Conservation (phyloP, 2,113 vertebrate species). For the Cephalopholis sonnerati region DNA sequence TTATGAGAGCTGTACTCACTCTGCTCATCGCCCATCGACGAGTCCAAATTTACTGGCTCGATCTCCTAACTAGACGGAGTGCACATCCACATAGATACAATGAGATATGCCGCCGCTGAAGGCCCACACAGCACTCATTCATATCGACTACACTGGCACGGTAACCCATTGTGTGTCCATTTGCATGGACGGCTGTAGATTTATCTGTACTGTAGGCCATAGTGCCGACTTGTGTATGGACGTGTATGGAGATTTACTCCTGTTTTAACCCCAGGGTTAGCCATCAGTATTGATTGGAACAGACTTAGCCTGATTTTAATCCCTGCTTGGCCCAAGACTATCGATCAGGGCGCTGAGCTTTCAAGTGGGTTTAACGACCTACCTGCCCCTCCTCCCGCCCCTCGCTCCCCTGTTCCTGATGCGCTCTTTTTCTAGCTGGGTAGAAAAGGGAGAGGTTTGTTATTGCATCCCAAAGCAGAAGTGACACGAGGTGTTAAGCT, state of each 20-base stretch:
- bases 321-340: conserved; percentile 79
- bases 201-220: conserved; percentile 74
- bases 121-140: conserved; percentile 48
- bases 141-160: conserved; percentile 64
- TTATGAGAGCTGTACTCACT: conserved; percentile 59
- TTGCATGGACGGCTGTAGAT: conserved; percentile 77
- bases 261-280: conserved; percentile 83
- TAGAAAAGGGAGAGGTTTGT: conserved; percentile 63
- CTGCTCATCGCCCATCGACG: conserved; percentile 42
- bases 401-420: conserved; percentile 7
- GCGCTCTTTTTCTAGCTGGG: conserved; percentile 38
- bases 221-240: conserved; percentile 78
- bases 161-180: conserved; percentile 76
- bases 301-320: conserved; percentile 86
- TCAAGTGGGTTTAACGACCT: conserved; percentile 83
- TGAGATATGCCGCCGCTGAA: conserved; percentile 44
- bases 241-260: conserved; percentile 84
- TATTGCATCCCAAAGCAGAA: conserved; percentile 62
- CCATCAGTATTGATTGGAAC: conserved; percentile 84
- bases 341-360: conserved; percentile 82
- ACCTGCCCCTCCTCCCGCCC: conserved; percentile 58
- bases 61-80: conserved; percentile 31
- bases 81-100: conserved; percentile 44
- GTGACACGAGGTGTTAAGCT: conserved; percentile 46
- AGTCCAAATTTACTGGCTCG: conserved; percentile 56